Evolutionary conservation across 2,113 vertebrate genomes (phyloP), one percentile per base, ranked within the genome.

Genomic region (Gambusia affinis): DNA sequence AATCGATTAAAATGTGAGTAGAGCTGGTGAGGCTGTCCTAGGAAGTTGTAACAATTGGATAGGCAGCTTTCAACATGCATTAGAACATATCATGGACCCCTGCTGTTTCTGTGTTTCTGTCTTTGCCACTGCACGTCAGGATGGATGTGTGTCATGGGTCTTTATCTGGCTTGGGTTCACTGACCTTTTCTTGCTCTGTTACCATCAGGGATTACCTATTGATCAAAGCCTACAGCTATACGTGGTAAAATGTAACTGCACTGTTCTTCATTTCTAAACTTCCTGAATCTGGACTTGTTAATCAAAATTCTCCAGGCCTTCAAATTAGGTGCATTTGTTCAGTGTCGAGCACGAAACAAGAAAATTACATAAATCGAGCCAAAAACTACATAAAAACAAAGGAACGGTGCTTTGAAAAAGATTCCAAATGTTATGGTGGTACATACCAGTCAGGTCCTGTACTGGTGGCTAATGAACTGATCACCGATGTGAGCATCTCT

Each of bases 101-200:
- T 15, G 70, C 60, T 33, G 68, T 66, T 75, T 79, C 67, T 4
- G 2, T 30, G 79, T 76, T 73, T 76, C 79, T 74, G 70, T 57
- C 39, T 70, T 77, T 80, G 70, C 60, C 70, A 63, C 68, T 64
- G 60, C 44, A 8, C 61, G 69, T 81, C 33, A 87, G 89, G 89
- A 94, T 92, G 82, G 90, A 92, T 93, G 86, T 79, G 69, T 82
- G 76, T 81, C 87, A 89, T 93, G 92, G 51, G 88, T 64, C 70
- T 70, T 29, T 80, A 62, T 87, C 82, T 80, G 85, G 80, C 87
- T 73, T 62, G 33, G 70, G 75, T 88, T 75, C 75, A n/a, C 51
- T 90, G 90, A 91, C 89, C 92, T 91, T 92, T 89, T 81, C 72
- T 29, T 54, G 70, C 33, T 72, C 68, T 69, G 35, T 61, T 51